Percentiles rank a stretch among this genome's conserved stretches.
Conservation (phyloP, 1,140 invertebrate genomes). For the Pantala flavescens region DNA sequence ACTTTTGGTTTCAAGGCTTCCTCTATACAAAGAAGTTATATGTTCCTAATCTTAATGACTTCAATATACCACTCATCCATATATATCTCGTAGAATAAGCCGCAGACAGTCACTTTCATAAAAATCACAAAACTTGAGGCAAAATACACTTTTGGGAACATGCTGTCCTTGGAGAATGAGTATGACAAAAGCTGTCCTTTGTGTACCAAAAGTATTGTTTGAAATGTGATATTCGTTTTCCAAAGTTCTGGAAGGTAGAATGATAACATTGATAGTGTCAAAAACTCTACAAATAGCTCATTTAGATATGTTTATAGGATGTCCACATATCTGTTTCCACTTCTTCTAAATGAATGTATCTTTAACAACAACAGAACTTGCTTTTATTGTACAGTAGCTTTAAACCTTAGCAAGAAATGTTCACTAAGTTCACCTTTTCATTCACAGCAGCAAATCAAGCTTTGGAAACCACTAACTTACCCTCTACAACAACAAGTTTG, state of each 20-base stretch:
- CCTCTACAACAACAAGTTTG: constrained; percentile 1
- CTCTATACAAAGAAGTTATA: not conserved
- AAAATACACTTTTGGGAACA: no score
- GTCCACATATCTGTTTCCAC: not conserved
- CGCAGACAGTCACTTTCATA: not conserved
- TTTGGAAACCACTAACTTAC: not conserved
- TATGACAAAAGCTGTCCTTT: no score
- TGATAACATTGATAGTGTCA: not conserved
- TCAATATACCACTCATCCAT: not conserved
- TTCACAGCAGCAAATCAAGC: not conserved
- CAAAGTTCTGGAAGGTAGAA: not conserved
- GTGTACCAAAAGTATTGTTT: no score
- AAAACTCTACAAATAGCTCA: not conserved
- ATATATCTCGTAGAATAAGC: not conserved
- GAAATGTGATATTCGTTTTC: not conserved
- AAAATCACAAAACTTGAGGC: not conserved
- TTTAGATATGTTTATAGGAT: not conserved
- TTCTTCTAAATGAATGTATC: not conserved
- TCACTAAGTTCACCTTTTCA: not conserved
- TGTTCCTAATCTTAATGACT: not conserved
- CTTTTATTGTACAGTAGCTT: not conserved
- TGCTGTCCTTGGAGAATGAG: no score
- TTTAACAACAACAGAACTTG: not conserved
- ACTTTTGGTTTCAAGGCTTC: not conserved
- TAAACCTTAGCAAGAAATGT: not conserved